Base-by-base conservation (phyloP, 2,113 vertebrate species). In the Noturus placidus region DNA sequence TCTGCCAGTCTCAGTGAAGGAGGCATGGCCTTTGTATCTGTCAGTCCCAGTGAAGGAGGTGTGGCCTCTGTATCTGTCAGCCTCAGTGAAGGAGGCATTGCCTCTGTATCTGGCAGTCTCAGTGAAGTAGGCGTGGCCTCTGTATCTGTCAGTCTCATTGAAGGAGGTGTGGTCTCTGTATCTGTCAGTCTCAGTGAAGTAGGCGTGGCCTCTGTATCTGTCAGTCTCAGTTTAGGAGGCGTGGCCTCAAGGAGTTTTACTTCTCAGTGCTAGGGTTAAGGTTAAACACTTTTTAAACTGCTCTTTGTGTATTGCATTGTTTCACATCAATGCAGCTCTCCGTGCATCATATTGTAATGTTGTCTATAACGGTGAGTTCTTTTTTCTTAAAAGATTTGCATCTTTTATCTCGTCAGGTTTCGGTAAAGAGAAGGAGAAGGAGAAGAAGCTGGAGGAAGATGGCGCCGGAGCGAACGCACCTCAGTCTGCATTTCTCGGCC, bases 401-500 rank as follows among this genome's bases (percentile, higher is more conserved):
- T 82, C 20, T 80, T 25, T 27, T 19, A 3, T 57, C 22, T 52
- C 38, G 88, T 17, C 95, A 99, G 98, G 96, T 30, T 98, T 98
- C 30, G 92, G 94, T 74, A 99, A 99, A 94, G 97, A 98, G 88
- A 98, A 98, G 86, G 97, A 93, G 88, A 92, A 92, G 54, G 91
- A 95, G 87, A 99, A 99, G 95, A 98, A 99, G 92, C 88, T 99
- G 91, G 98, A 99, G 0, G 98, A 99, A 93, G 98, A 99, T 89
- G 95, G 93, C 87, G 70, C 91, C n/a, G 46, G 87, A 0, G 86
- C 87, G 82, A 96, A 91, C 27, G 94, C 96, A 89, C 97, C 98
- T 4, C 98, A 99, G 95, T 99, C 98, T 0, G 98, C 98, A 22
- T 99, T 99, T 94, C 94, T 99, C 89, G 98, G 98, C 0, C 98